phyloP scores from a whole-genome alignment of 2,797 vertebrate species.

The Ficedula albicollis region DNA sequence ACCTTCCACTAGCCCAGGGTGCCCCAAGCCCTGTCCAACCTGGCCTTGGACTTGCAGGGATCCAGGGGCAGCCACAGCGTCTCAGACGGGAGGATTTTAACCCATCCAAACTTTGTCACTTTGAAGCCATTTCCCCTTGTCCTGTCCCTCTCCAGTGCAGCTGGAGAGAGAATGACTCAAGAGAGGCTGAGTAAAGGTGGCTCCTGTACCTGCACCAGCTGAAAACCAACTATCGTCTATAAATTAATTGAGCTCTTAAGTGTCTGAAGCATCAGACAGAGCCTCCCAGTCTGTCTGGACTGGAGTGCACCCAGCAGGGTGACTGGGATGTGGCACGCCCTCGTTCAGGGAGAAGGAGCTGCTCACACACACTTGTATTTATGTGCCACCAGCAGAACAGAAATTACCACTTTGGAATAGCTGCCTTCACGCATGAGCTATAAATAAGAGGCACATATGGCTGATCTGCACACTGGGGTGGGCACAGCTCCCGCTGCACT shows the following conservation, averaged over 20 bases:
- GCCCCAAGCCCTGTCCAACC: fast-evolving
- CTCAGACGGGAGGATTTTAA: too few species aligned
- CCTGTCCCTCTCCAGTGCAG: neutral
- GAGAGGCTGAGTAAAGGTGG: neutral
- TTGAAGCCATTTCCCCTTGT: neutral
- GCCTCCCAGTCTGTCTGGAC: neutral
- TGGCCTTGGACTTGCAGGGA: neutral
- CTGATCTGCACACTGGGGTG: neutral
- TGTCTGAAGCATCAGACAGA: neutral
- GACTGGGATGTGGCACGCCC: constrained; percentile 15
- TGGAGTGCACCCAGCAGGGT: neutral
- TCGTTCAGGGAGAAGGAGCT: neutral
- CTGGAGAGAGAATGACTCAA: neutral
- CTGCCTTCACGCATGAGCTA: constrained; percentile 24
- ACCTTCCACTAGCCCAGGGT: neutral
- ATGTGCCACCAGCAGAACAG: neutral
- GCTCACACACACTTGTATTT: neutral
- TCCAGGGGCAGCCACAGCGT: neutral
- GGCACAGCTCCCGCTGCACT: neutral
- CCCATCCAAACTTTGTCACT: neutral
- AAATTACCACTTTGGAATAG: neutral
- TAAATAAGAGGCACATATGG: constrained; percentile 39
- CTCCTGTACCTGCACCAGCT: neutral
- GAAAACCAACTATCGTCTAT: neutral
- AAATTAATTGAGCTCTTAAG: constrained; percentile 3